Percentiles rank a stretch among this genome's conserved stretches.
Conservation (phyloP, 2,113 vertebrate species). For the Paraplagusia blochii region DNA sequence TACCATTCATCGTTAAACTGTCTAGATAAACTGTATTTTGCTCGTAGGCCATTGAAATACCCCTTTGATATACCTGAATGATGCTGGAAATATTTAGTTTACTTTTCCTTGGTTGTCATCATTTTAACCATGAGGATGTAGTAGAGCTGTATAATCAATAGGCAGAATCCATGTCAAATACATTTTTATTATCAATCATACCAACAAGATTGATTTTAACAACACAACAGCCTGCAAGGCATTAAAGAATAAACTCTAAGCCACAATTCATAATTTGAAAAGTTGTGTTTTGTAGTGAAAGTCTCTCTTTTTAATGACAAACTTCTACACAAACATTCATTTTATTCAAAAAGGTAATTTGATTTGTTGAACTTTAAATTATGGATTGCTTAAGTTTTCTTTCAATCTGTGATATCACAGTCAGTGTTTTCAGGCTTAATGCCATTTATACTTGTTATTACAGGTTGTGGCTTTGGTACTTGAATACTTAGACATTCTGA, state of each 20-base stretch:
- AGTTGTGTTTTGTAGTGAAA: conserved; percentile 20
- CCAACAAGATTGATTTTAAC: conserved; percentile 49
- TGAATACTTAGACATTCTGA: conserved; percentile 46
- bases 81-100: no score
- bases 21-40: no score
- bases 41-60: no score
- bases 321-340: conserved; percentile 17
- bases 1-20: no score
- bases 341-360: no score
- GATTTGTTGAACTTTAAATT: no score
- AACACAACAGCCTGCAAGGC: conserved; percentile 51
- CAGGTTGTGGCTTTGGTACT: conserved; percentile 62
- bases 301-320: conserved; percentile 12
- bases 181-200: conserved; percentile 70
- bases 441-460: conserved; percentile 34
- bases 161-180: conserved; percentile 47
- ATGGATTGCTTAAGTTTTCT: background rate
- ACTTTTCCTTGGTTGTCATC: no score
- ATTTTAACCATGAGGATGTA: background rate
- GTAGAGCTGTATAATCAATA: conserved; percentile 18
- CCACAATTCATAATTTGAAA: conserved; percentile 51
- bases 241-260: conserved; percentile 55
- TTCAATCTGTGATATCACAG: conserved; percentile 23
- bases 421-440: conserved; percentile 40
- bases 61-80: no score